phyloP scores from a whole-genome alignment of 2,797 vertebrate genomes.

The Myripristis murdjan region DNA sequence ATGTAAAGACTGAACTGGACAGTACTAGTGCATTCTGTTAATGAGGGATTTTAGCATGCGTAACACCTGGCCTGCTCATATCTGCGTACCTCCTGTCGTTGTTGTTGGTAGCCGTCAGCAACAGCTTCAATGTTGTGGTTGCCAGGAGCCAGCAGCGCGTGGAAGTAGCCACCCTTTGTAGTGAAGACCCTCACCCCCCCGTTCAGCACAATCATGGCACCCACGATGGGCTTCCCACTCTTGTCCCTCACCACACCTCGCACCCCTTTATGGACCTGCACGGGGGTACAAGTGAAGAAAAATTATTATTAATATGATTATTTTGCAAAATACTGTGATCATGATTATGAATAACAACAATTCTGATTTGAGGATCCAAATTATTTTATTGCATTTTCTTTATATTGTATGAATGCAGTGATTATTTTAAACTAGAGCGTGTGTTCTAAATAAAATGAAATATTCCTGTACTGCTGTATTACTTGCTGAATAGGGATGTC shows the following conservation, averaged over 20 bases:
- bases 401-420: no score
- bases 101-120: conserved; percentile 94
- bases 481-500: no score
- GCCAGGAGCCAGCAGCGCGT: conserved; percentile 92
- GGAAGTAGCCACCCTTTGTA: conserved; percentile 93
- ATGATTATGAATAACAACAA: no score
- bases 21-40: no score
- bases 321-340: no score
- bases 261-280: conserved; percentile 97
- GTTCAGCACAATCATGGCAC: conserved; percentile 92
- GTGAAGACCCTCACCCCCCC: conserved; percentile 89
- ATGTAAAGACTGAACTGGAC: no score
- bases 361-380: no score
- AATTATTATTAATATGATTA: background rate
- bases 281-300: conserved; percentile 3
- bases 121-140: conserved; percentile 91
- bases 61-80: background rate
- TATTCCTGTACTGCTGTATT: no score
- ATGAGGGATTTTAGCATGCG: no score
- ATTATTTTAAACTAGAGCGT: no score
- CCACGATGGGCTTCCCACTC: conserved; percentile 92
- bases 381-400: no score
- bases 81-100: conserved; percentile 88
- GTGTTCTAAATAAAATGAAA: no score
- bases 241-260: conserved; percentile 93